These are phyloP conservation scores for Centropristis striata DNA, from an alignment of 2,113 vertebrate species.

Conservation along the genomic window DNA sequence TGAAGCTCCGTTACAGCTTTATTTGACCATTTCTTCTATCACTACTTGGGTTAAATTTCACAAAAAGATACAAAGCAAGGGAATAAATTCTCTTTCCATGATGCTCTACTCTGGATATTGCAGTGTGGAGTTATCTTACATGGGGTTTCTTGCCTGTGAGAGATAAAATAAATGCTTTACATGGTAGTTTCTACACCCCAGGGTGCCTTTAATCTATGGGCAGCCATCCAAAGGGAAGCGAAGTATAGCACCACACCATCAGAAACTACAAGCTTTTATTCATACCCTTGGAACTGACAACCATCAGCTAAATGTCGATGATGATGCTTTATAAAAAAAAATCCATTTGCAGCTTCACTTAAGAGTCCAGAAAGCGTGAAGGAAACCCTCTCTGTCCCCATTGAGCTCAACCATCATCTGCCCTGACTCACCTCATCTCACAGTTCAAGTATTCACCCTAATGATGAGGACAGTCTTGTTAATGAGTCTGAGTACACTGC, in stretches of 20 bases:
- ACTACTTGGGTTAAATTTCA: background rate
- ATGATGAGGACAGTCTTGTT: conserved; percentile 14
- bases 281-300: background rate
- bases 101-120: background rate
- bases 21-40: too few species aligned
- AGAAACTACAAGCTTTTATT: background rate
- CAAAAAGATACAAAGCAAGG: background rate
- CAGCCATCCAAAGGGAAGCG: background rate
- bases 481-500: conserved; percentile 35
- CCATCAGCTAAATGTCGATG: background rate
- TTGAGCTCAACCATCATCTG: background rate
- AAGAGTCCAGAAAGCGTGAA: conserved; percentile 17
- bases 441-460: conserved; percentile 19
- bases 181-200: background rate
- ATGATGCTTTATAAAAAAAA: background rate
- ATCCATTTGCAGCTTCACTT: conserved; percentile 21
- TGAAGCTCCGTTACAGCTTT: too few species aligned
- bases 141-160: background rate
- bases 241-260: background rate
- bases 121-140: background rate
- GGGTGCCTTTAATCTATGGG: background rate
- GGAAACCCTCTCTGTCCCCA: background rate
- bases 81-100: background rate
- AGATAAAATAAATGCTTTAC: background rate
- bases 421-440: background rate